Evolutionary conservation across 2,113 vertebrate genomes (phyloP), one percentile per base, ranked within the genome.

Genomic region (Plestiodon gilberti): DNA sequence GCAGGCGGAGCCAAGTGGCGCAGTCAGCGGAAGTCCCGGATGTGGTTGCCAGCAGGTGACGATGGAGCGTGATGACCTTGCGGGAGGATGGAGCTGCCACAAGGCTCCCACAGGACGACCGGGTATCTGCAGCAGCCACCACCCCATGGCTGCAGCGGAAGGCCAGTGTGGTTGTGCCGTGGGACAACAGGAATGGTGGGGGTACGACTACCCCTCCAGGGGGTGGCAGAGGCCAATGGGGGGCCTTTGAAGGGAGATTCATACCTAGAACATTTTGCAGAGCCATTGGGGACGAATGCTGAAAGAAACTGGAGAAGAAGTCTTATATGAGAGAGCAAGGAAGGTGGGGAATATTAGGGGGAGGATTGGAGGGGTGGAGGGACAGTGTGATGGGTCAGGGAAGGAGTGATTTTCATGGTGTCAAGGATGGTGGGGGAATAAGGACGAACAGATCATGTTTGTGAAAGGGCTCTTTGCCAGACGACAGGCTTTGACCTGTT

Each of bases 1-100:
- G 92, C 18, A 97, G 95, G 15, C 97, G 86, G 81, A 96, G 95
- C 97, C 97, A 98, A 0, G 95, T 89, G 94, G 89, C 93, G 25
- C 97, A 98, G 91, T 98, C 97, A 0, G 98, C 97, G 0, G 96
- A 96, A 2, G 97, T 98, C 8, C 97, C 97, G 0, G 97, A 98
- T 0, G 96, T 97, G 69, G 97, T 97, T 40, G 95, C 97, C 86
- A 98, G 90, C 75, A 98, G 94, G 84, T 98, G 97, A 40, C 89
- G 96, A 84, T 98, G 97, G 89, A 98, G 95, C 1, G 97, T 97
- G 13, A 93, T 96, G 73, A 97, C 95, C 92, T 98, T 98, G 33
- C 93, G 82, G 38, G 96, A 95, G 67, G 89, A 84, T 0, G 97
- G 97, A 75, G 97, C 97, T 5, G 89, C 93, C 57, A 98, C 96